Evolutionary conservation across 2,797 vertebrate genomes (phyloP).

Genomic region (Adrianichthys oophorus): DNA sequence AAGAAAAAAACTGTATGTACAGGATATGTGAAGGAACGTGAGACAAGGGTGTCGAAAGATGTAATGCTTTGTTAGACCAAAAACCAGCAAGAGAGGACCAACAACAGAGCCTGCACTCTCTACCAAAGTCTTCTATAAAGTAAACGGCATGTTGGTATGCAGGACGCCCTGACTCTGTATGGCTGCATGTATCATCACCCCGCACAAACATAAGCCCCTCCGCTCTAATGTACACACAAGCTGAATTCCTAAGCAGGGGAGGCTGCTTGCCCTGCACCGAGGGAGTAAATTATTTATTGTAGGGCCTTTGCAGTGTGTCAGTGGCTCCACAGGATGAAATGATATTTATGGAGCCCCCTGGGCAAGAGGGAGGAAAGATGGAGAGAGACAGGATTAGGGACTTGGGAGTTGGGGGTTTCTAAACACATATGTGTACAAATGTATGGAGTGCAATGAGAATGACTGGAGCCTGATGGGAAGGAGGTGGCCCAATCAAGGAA

Average conservation of each 20-base stretch:
- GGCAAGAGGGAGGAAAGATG: conserved; percentile 69
- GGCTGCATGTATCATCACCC: conserved; percentile 33
- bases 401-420: conserved; percentile 9
- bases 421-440: conserved; percentile 33
- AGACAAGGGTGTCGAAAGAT: conserved; percentile 1
- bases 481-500: conserved; percentile 8
- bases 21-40: neutral
- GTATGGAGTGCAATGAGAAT: conserved; percentile 9
- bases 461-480: conserved; percentile 19
- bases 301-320: conserved; percentile 84
- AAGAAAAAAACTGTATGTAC: neutral
- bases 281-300: conserved; percentile 88
- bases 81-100: conserved; percentile 5
- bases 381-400: conserved; percentile 52
- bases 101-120: conserved; percentile 18
- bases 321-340: conserved; percentile 85
- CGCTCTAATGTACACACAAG: conserved; percentile 50
- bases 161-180: conserved; percentile 24
- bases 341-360: conserved; percentile 89
- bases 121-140: conserved; percentile 25
- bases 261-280: conserved; percentile 63
- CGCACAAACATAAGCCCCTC: conserved; percentile 28
- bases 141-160: conserved; percentile 12
- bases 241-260: conserved; percentile 84
- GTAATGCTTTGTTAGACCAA: conserved; percentile 13